Evolutionary conservation across 2,113 vertebrate species (phyloP).

Genomic region (Aramus guarauna): DNA sequence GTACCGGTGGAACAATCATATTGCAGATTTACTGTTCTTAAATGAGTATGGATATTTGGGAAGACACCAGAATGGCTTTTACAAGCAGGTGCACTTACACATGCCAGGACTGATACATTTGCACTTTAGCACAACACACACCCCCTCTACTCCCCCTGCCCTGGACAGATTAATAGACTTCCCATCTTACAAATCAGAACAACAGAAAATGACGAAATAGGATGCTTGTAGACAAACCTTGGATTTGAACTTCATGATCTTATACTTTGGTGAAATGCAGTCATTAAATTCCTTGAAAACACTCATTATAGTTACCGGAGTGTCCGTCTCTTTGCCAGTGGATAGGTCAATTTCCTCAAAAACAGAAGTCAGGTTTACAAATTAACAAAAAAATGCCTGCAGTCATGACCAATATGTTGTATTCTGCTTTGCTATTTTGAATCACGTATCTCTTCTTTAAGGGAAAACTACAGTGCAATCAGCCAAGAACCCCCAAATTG

Average conservation of each 20-base stretch:
- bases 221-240: slow-evolving; percentile 77
- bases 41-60: not conserved
- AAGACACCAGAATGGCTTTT: not conserved
- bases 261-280: slow-evolving; percentile 86
- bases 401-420: not conserved
- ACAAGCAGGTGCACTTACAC: not conserved
- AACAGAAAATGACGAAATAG: not conserved
- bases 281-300: slow-evolving; percentile 94
- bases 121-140: not conserved
- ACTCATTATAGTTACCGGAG: slow-evolving; percentile 86
- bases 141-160: no score
- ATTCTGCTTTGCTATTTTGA: not conserved
- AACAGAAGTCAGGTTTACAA: not conserved
- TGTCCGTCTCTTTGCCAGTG: slow-evolving; percentile 77
- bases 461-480: not conserved
- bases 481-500: not conserved
- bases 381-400: not conserved
- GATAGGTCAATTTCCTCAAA: slow-evolving; percentile 83
- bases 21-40: not conserved
- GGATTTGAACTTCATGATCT: slow-evolving; percentile 98
- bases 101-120: not conserved
- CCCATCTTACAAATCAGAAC: not conserved
- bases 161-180: not conserved
- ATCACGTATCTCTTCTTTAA: not conserved
- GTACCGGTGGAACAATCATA: not conserved